Base-by-base conservation (phyloP, 2,888 invertebrate species). In the Ganaspis brasiliensis region DNA sequence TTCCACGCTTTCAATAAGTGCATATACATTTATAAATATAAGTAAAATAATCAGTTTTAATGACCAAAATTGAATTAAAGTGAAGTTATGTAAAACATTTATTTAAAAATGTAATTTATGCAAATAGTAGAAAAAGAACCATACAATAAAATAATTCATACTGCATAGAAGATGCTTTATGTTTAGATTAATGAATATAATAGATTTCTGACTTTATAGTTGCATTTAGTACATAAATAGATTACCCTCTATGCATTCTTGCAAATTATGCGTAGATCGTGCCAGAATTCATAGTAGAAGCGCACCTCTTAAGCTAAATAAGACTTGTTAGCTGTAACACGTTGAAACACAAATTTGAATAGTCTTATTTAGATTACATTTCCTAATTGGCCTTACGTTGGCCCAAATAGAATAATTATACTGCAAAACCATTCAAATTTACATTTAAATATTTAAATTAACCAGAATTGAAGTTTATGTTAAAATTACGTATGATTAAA, bases 241-340 rank as follows among this genome's bases (percentile, higher is more conserved):
- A 35, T 5, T 31, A 59, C 59, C 59, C 59, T n/a, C 2, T 19
- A 37, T 61, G 4, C n/a, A 19, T 35, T 61, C 61, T 19, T 19
- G 37, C 35, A 61, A 61, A 61, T 19, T 61, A 61, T 61, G 61
- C 61, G 37, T 61, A 35, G 37, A 12, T 61, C 12, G 35, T 37
- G 37, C 19, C 16, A 19, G 61, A 61, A 61, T 61, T 61, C 19
- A 35, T 10, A 35, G 37, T 12, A 16, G 10, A 10, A 37, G 16
- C 19, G 19, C 16, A 52, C 35, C 61, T 12, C 61, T 35, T 61
- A 61, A 61, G 19, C 37, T 19, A 61, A 37, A 37, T 61, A 37
- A 61, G 61, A 14, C 61, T 61, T 61, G 21, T 61, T 61, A 61
- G 61, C 61, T 61, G 37, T 37, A 37, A 61, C 19, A 35, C 37